phyloP scores from a whole-genome alignment of 1,140 invertebrate species.

The Thaumetopoea pityocampa region DNA sequence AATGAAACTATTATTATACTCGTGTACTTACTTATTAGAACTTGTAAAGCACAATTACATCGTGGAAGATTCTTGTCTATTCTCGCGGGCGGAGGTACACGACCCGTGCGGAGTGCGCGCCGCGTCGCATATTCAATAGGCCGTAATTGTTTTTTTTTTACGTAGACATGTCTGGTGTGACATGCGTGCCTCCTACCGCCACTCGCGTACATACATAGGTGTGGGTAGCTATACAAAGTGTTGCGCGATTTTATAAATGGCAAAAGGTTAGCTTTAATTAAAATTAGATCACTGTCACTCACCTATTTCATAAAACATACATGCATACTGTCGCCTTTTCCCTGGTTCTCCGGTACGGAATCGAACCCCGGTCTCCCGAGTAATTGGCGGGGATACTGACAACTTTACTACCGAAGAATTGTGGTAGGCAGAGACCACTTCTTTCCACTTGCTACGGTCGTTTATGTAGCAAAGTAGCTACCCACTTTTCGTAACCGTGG shows the following conservation, averaged over 20 bases:
- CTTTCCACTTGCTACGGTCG: no score
- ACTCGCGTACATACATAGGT: constrained; percentile 6
- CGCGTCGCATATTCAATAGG: constrained; percentile 55
- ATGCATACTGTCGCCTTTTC: no score
- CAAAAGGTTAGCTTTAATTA: no score
- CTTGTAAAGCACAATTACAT: constrained; percentile 33
- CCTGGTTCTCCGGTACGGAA: no score
- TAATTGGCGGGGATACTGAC: no score
- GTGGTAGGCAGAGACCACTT: no score
- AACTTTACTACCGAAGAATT: no score
- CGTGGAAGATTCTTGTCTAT: constrained; percentile 46
- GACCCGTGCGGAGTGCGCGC: constrained; percentile 50
- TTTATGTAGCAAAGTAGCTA: no score
- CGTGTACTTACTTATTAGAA: constrained; percentile 8
- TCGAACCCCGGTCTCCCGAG: no score
- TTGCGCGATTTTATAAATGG: constrained; percentile 12
- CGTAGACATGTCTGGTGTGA: constrained; percentile 28
- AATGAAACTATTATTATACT: constrained; percentile 9
- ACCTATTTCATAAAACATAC: no score
- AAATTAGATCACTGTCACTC: no score
- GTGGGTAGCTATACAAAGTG: background rate
- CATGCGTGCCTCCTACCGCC: constrained; percentile 15
- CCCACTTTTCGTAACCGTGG: no score
- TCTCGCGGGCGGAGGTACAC: constrained; percentile 58
- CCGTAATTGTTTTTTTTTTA: constrained; percentile 44